Conservation (phyloP, 2,888 invertebrate genomes). For the Troides oblongomaculatus region DNA sequence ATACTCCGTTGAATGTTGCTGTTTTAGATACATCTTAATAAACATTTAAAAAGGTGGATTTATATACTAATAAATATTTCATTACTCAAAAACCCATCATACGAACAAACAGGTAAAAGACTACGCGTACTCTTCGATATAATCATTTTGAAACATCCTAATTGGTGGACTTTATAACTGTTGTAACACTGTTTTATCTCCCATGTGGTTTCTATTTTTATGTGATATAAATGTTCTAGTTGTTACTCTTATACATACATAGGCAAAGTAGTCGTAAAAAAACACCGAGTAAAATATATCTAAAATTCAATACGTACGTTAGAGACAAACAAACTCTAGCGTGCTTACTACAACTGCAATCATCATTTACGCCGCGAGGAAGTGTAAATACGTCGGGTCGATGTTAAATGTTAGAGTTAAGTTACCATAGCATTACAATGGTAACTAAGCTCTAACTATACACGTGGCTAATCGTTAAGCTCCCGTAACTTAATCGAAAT, state of each 20-base stretch:
- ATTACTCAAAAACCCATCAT: not conserved
- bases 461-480: not conserved
- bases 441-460: not conserved
- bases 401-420: not conserved
- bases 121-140: too few species aligned
- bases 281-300: not conserved
- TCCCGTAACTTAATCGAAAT: not conserved
- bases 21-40: not conserved
- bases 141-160: too few species aligned
- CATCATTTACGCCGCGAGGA: not conserved
- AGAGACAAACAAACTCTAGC: conserved; percentile 11
- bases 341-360: conserved; percentile 2
- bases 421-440: not conserved
- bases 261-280: not conserved
- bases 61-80: not conserved
- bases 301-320: not conserved
- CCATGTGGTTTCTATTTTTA: not conserved
- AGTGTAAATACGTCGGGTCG: not conserved
- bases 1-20: not conserved
- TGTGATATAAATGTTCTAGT: not conserved
- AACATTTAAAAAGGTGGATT: not conserved
- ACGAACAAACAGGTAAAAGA: too few species aligned
- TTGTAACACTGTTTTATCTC: not conserved
- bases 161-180: too few species aligned
- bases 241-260: not conserved